Evolutionary conservation across 1,140 invertebrate species (phyloP).

Genomic region (Lycorma delicatula): DNA sequence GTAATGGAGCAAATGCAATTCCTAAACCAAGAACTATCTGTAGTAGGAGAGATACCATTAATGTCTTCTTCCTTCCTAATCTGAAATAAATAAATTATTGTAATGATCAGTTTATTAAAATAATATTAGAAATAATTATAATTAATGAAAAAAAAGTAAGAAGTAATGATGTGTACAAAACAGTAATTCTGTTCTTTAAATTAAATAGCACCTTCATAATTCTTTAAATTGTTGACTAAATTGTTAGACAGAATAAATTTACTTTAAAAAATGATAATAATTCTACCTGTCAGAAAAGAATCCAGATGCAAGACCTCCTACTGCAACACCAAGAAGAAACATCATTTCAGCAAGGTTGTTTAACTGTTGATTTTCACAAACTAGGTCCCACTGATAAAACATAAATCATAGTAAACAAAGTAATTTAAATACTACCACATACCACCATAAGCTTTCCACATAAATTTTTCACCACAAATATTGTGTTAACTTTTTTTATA

Average conservation of each 20-base stretch:
- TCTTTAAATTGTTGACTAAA: not conserved
- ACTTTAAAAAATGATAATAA: too few relatives aligned
- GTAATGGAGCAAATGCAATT: conserved; percentile 43
- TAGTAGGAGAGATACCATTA: conserved; percentile 57
- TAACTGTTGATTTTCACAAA: conserved; percentile 52
- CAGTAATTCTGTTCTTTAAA: not conserved
- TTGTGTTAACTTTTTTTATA: too few relatives aligned
- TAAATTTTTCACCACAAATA: too few relatives aligned
- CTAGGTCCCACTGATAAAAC: conserved; percentile 53
- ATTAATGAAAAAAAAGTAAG: not conserved
- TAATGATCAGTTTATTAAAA: not conserved
- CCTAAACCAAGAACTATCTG: conserved; percentile 52
- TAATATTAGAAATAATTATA: not conserved
- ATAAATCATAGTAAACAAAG: conserved; percentile 1
- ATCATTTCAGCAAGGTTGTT: conserved; percentile 61
- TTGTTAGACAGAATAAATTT: too few relatives aligned
- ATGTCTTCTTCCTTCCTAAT: conserved; percentile 64
- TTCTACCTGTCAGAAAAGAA: conserved; percentile 61
- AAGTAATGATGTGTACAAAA: not conserved
- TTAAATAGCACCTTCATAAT: not conserved
- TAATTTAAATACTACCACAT: too few relatives aligned
- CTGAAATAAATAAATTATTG: conserved; percentile 33
- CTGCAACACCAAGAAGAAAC: conserved; percentile 65
- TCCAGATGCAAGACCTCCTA: conserved; percentile 64
- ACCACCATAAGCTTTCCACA: too few relatives aligned